Percentiles rank a stretch among this genome's conserved stretches.
These are phyloP conservation scores for Enteromius radiatus DNA, from an alignment of 2,797 vertebrate genomes.

Conservation along the genomic window DNA sequence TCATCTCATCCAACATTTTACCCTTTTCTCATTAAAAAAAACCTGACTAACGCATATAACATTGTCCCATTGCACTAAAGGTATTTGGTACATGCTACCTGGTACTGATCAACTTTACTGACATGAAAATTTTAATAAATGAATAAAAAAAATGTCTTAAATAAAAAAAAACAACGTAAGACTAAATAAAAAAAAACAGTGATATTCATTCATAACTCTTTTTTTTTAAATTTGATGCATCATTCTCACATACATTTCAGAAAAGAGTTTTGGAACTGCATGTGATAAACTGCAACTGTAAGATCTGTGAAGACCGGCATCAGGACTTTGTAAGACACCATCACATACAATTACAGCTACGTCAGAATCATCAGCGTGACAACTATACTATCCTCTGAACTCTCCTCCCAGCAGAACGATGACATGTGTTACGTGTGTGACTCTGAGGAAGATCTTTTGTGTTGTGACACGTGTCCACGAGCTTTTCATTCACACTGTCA, in stretches of 20 bases:
- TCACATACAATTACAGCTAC: neutral
- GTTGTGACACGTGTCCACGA: conserved; percentile 71
- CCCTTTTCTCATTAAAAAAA: neutral
- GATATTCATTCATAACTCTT: neutral
- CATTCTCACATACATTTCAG: conserved; percentile 42
- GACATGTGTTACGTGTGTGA: conserved; percentile 72
- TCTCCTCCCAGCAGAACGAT: conserved; percentile 71
- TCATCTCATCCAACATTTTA: too few relatives aligned
- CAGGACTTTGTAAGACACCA: neutral
- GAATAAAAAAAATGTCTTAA: too few relatives aligned
- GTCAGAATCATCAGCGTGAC: neutral
- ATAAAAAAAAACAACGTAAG: too few relatives aligned
- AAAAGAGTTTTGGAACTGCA: conserved; percentile 11
- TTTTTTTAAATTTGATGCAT: neutral
- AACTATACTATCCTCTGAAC: neutral
- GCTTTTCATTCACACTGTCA: conserved; percentile 76
- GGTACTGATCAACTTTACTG: neutral
- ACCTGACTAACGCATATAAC: neutral
- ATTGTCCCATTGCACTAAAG: neutral
- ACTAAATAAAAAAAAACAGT: neutral
- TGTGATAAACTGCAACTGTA: conserved; percentile 17
- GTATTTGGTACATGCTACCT: too few relatives aligned
- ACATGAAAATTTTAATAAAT: neutral
- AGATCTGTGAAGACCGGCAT: conserved; percentile 15
- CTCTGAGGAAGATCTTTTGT: conserved; percentile 55